Evolutionary conservation across 1,140 invertebrate genomes (phyloP), one percentile per base, ranked within the genome.

Genomic region (Drosophila equinoxialis): DNA sequence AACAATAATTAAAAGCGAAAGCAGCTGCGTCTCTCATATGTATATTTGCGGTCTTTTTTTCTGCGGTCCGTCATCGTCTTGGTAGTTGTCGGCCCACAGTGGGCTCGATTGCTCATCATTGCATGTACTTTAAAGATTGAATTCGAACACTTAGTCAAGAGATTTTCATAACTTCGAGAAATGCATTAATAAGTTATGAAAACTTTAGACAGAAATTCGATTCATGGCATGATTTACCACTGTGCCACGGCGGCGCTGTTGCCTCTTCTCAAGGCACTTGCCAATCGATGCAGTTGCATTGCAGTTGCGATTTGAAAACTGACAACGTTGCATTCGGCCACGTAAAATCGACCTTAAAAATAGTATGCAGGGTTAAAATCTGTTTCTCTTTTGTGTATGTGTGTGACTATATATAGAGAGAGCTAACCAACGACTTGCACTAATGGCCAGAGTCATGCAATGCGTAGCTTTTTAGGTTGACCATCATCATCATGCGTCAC

Each of bases 371-470:
- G 62, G 41, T 6, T 68, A 35, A 74, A 68, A 63, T 74, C 55
- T 41, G 45, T 61, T 65, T 72, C 35, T 71, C 66, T 41, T 59
- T 68, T 66, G 59, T 17, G 6, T 17, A 1, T 17, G 7, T 48
- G 8, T 17, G 17, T 48, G 6, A 8, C 0, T 23, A 23, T 72
- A 81, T 79, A 79, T 68, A 61, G 70, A 63, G 69, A 71, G 60
- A 72, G 17, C 55, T 65, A 68, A 63, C 70, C 78, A 81, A 81
- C 77, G 81, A 85, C 77, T 78, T 85, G 81, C 81, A 74, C 81
- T 85, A 85, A 85, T 85, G 77, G 78, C 37, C 74, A 81, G 61
- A 71, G 81, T 81, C 81, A 85, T 76, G 81, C 62, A 68, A 81
- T 83, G 83, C 69, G 73, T 77, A 65, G 77, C 30, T 30, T 67